Conservation (phyloP, 2,797 vertebrate genomes). For the Hemibagrus guttatus region DNA sequence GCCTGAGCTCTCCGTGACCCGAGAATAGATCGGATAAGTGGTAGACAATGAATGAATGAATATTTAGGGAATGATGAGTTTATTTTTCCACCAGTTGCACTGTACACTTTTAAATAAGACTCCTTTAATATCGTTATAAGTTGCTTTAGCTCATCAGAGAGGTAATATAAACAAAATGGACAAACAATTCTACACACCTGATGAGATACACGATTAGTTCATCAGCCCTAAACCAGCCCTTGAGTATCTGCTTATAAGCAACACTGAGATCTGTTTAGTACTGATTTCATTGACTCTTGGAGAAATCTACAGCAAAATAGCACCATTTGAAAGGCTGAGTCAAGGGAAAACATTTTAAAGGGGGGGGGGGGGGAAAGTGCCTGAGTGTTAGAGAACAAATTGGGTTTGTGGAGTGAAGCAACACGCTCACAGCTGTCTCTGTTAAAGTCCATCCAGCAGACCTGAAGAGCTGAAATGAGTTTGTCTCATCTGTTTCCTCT, state of each 20-base stretch:
- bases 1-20: too few relatives aligned
- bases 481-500: constrained; percentile 35
- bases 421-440: constrained; percentile 18
- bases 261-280: background rate
- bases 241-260: background rate
- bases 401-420: background rate
- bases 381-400: constrained; percentile 3
- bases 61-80: background rate
- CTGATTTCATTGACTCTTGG: background rate
- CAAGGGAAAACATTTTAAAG: constrained; percentile 18
- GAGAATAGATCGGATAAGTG: too few relatives aligned
- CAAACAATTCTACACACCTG: background rate
- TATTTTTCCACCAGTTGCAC: background rate
- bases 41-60: too few relatives aligned
- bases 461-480: constrained; percentile 40
- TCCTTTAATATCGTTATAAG: background rate
- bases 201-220: background rate
- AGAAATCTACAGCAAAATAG: background rate
- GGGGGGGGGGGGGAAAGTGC: too few relatives aligned
- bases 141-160: background rate
- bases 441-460: constrained; percentile 13
- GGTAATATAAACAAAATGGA: background rate
- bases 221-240: background rate
- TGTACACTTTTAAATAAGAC: background rate
- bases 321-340: background rate